Base-by-base conservation (phyloP, 2,113 vertebrate genomes). In the Ariopsis seemanni region DNA sequence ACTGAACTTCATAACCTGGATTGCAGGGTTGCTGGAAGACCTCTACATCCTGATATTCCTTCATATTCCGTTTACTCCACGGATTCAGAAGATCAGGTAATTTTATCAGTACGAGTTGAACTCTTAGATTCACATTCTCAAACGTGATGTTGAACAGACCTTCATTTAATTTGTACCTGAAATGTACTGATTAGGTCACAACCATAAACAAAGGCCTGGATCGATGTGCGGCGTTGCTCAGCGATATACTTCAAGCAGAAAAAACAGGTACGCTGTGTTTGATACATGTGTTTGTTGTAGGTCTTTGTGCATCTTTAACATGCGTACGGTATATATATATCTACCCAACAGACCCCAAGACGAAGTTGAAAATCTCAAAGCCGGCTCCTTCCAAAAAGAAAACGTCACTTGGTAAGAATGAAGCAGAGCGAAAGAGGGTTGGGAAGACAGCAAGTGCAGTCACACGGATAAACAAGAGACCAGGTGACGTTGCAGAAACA, bases 11-110 rank as follows among this genome's bases (percentile, higher is more conserved):
- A 1, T 12, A 18, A 25, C 81, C 67, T 71, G 42, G 87, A 58
- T 17, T 78, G 34, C 85, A 90, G 88, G 80, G 4, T 69, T 77
- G 55, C 42, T 67, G 63, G 92, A 93, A 92, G 85, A 62, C 74
- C 91, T 62, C 53, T 89, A 71, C 86, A 89, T 89, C 89, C 83
- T 25, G 95, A 95, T n/a, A n/a, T n/a, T 50, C 95, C 95, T 63
- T 93, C 95, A 14, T 95, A 92, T 89, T 96, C 95, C 0, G 72
- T 96, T 20, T 95, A 91, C 94, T 97, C 96, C 63, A 94, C 95
- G 52, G 97, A 97, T 85, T 96, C 96, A 17, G 96, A 96, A 10
- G 95, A 95, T 90, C 96, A 97, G 97, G 98, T 99, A 93, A 42
- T 25, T 82, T 48, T 42, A 25, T 82, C 15, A 91, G 34, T 52